Percentiles rank a stretch among this genome's conserved stretches.
Evolutionary conservation across 2,113 vertebrate genomes (phyloP).

Genomic region (Larimichthys crocea): DNA sequence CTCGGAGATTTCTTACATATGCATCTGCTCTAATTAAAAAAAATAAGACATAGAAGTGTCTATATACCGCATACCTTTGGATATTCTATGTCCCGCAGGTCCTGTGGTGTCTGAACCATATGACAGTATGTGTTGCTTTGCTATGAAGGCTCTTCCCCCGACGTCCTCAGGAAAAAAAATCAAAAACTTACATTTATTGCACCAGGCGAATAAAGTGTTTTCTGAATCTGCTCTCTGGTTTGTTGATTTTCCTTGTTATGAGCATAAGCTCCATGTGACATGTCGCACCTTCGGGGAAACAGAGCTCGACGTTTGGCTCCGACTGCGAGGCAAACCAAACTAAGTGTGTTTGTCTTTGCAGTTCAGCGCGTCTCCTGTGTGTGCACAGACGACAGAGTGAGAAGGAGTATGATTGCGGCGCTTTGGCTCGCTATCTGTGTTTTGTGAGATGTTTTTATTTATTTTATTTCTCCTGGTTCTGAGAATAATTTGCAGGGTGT

Average conservation of each 20-base stretch:
- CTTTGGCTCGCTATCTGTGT: constrained; percentile 32
- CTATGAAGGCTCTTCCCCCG: constrained; percentile 2
- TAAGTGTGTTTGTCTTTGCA: constrained; percentile 70
- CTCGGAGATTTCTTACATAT: not conserved
- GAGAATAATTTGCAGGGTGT: constrained; percentile 54
- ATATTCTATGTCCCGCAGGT: not conserved
- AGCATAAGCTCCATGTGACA: constrained; percentile 67
- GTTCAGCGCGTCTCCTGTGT: constrained; percentile 52
- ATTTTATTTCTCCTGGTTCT: not conserved
- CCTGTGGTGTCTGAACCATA: not conserved
- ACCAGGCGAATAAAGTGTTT: constrained; percentile 41
- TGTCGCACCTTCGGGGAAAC: constrained; percentile 62
- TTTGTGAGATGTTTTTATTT: not conserved
- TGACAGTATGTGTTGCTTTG: constrained; percentile 2
- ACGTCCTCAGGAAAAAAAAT: constrained; percentile 4
- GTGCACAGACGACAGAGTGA: constrained; percentile 38
- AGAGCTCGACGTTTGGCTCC: constrained; percentile 52
- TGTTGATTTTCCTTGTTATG: constrained; percentile 69
- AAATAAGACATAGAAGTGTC: not conserved
- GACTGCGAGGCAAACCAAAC: constrained; percentile 65
- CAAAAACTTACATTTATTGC: constrained; percentile 39
- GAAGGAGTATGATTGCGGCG: constrained; percentile 41
- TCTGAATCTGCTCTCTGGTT: constrained; percentile 54
- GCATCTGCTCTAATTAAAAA: not conserved
- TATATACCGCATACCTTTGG: not conserved